Evolutionary conservation across 2,888 invertebrate species (phyloP).

Genomic region (Brachyptera risi): DNA sequence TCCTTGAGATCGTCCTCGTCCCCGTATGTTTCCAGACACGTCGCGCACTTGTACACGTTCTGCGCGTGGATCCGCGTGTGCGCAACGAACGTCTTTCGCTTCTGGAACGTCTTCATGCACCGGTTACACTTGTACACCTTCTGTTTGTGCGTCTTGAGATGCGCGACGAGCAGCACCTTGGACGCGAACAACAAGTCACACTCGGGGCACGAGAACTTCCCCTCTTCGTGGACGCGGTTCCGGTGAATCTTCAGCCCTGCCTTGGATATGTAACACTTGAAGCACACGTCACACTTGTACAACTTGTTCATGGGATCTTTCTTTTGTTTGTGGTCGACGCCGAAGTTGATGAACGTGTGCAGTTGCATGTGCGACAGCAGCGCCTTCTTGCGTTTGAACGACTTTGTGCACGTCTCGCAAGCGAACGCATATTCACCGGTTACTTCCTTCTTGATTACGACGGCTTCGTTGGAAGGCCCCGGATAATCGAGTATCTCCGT

Average conservation of each 20-base stretch:
- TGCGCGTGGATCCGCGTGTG: slow-evolving; percentile 35
- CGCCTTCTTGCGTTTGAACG: slow-evolving; percentile 1
- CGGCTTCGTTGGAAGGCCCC: neutral
- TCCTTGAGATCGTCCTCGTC: slow-evolving; percentile 26
- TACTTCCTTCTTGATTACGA: neutral
- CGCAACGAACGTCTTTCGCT: slow-evolving; percentile 34
- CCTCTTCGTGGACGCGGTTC: neutral
- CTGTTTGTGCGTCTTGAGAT: neutral
- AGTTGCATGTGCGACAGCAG: slow-evolving; percentile 15
- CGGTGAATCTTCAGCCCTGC: neutral
- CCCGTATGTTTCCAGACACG: slow-evolving; percentile 28
- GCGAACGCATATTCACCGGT: slow-evolving; percentile 5
- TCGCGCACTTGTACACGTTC: slow-evolving; percentile 33
- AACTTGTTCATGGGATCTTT: too few species aligned
- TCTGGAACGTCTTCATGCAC: slow-evolving; percentile 10
- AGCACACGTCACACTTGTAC: neutral
- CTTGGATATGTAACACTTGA: slow-evolving; percentile 10
- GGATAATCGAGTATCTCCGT: neutral
- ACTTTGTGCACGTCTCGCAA: slow-evolving; percentile 1
- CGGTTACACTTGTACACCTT: slow-evolving; percentile 2
- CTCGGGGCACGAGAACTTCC: neutral
- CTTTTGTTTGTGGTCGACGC: neutral
- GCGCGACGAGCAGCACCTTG: neutral
- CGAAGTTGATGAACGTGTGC: slow-evolving; percentile 13
- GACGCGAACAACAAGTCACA: neutral